Percentiles rank a stretch among this genome's conserved stretches.
phyloP scores from a whole-genome alignment of 1,140 invertebrate species.

The Fopius arisanus region DNA sequence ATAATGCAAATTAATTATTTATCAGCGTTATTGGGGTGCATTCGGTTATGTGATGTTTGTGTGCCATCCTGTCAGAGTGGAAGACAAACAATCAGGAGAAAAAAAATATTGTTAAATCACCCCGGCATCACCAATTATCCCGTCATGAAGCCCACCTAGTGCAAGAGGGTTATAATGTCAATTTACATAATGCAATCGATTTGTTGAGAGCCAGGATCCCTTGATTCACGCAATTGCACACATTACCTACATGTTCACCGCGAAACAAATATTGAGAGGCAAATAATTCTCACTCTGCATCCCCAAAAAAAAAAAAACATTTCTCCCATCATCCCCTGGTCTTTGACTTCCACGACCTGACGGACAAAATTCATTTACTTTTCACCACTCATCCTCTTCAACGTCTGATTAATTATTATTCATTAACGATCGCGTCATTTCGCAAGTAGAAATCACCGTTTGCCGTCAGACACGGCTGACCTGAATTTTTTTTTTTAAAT shows the following conservation, averaged over 20 bases:
- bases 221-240: neutral
- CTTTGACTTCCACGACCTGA: conserved; percentile 13
- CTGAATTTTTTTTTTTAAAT: neutral
- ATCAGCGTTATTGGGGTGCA: neutral
- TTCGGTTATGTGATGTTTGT: neutral
- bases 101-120: neutral
- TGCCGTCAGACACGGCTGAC: neutral
- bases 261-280: conserved; percentile 49
- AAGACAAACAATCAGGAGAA: neutral
- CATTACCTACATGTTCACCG: conserved; percentile 23
- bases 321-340: conserved; percentile 29
- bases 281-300: conserved; percentile 31
- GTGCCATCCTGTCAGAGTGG: neutral
- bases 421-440: neutral
- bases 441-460: neutral
- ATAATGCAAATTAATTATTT: neutral
- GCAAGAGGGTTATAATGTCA: conserved; percentile 45
- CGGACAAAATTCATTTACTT: conserved; percentile 39
- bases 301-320: neutral
- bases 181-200: conserved; percentile 55
- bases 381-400: neutral
- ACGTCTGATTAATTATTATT: too few relatives aligned
- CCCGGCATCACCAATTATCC: neutral
- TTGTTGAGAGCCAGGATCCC: neutral
- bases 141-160: neutral